Base-by-base conservation (phyloP, 1,140 invertebrate genomes). In the Listronotus bonariensis region DNA sequence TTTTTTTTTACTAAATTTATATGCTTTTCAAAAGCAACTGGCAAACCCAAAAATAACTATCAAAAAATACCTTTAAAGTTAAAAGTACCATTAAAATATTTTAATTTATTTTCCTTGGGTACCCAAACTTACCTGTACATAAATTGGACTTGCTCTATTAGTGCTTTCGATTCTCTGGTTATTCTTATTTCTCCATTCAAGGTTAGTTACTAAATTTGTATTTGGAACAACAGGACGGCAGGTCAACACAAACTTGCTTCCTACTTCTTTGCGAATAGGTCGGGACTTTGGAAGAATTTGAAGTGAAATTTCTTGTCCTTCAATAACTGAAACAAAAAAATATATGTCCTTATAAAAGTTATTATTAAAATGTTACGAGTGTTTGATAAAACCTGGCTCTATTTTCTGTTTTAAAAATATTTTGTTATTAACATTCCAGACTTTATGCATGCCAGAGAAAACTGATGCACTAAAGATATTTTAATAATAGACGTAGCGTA, bases 161-260 rank as follows among this genome's bases (percentile, higher is more conserved):
- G 60, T 71, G 38, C 20, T 82, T 55, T 87, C 84, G 71, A 92
- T 89, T 20, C 82, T 81, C 40, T 82, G 82, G 68, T 87, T 84
- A 20, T 82, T 78, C 20, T 85, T 85, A 74, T 91, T 89, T 46
- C 85, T 80, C 90, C 90, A 92, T 74, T 89, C 83, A 31, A 91
- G 82, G 67, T 89, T 82, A 3, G 81, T 82, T 31, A 91, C 83
- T 12, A 89, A 80, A 3, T 78, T 76, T 0, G 81, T 77, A 65
- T 91, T 82, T 0, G 82, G 82, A 1, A 86, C 87, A 52, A 81
- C 82, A 1, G 87, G 84, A 63, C 83, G 82, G 74, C 90, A 92
- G 2, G 89, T 91, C 58, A 92, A 76, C 36, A 90, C 82, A 31
- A 90, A 80, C 11, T 84, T 84, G 56, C 85, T 84, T n/a, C 88